These are phyloP conservation scores for Neoascia interrupta DNA, from an alignment of 2,888 invertebrate species.

Conservation along the genomic window DNA sequence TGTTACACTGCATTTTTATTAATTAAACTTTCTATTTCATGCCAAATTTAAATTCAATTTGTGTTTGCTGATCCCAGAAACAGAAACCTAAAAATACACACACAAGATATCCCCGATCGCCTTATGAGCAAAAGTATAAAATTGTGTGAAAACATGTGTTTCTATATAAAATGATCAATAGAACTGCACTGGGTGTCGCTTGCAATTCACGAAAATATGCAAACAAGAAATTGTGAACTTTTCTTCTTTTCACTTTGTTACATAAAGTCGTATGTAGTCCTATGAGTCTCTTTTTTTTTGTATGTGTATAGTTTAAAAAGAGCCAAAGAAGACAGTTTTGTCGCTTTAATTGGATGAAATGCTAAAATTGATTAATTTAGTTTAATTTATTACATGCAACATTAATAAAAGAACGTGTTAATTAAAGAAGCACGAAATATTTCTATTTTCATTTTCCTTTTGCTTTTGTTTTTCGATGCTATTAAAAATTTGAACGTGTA, in stretches of 20 bases:
- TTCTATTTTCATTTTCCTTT: slow-evolving; percentile 11
- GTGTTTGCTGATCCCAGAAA: slow-evolving; percentile 73
- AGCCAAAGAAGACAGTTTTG: background rate
- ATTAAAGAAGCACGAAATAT: slow-evolving; percentile 71
- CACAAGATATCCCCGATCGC: too few species aligned
- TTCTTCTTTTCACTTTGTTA: slow-evolving; percentile 5
- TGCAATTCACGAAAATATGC: too few species aligned
- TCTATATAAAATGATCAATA: slow-evolving; percentile 38
- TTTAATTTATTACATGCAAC: slow-evolving; percentile 72
- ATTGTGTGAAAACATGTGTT: background rate
- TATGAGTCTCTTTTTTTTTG: too few species aligned
- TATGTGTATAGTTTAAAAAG: background rate
- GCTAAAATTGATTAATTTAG: slow-evolving; percentile 67
- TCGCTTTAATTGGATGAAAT: slow-evolving; percentile 64
- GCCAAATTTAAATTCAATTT: slow-evolving; percentile 78
- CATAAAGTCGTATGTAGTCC: slow-evolving; percentile 3
- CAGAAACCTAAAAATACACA: slow-evolving; percentile 72
- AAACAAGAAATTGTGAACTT: slow-evolving; percentile 13
- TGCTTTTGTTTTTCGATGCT: too few species aligned
- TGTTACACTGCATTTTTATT: slow-evolving; percentile 73
- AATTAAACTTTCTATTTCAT: slow-evolving; percentile 77
- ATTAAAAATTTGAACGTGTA: too few species aligned
- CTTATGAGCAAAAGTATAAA: too few species aligned
- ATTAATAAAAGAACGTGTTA: slow-evolving; percentile 73
- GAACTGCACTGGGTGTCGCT: slow-evolving; percentile 23